Evolutionary conservation across 2,113 vertebrate genomes (phyloP).

Genomic region (Falco punctatus): DNA sequence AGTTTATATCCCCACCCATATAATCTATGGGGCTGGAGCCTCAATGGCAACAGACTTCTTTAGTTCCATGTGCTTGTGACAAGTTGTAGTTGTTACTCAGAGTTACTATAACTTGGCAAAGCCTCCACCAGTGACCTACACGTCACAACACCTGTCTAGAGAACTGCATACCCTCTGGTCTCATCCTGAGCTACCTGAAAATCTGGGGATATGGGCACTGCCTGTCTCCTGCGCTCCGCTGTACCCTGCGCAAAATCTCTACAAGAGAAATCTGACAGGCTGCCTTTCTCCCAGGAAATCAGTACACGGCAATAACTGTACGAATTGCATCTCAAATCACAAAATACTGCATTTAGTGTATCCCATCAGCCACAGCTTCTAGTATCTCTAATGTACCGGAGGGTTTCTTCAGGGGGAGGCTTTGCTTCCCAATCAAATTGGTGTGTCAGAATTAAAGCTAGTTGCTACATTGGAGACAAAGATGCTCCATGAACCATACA

Average conservation of each 20-base stretch:
- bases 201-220: fast-evolving
- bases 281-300: not conserved
- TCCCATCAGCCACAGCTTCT: not conserved
- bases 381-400: not conserved
- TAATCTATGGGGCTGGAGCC: not conserved
- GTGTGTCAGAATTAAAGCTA: not conserved
- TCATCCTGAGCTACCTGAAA: not conserved
- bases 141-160: not conserved
- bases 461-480: not conserved
- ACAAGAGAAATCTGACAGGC: not conserved
- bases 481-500: not conserved
- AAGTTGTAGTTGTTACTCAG: not conserved
- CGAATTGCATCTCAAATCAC: not conserved
- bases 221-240: not conserved
- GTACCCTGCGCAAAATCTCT: not conserved
- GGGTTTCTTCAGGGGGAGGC: not conserved
- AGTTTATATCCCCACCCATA: not conserved
- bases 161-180: not conserved
- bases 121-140: fast-evolving
- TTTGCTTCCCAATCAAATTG: not conserved
- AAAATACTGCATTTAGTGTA: not conserved
- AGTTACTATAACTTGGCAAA: not conserved
- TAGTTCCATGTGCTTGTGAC: not conserved
- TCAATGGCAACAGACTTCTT: not conserved
- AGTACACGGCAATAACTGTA: not conserved